These are phyloP conservation scores for Phengaris arion DNA, from an alignment of 2,888 invertebrate genomes.

Conservation along the genomic window DNA sequence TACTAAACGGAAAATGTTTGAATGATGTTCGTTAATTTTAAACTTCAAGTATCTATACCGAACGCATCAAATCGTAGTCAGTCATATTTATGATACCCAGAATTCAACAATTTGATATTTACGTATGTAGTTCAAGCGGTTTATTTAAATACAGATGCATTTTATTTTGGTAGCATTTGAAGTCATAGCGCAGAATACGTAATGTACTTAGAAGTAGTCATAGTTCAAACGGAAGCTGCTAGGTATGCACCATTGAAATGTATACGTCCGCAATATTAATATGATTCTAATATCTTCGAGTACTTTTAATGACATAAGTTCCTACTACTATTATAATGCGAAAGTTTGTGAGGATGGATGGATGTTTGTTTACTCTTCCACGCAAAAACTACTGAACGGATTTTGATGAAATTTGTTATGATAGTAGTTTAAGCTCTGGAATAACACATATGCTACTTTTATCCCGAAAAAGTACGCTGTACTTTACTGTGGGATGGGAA, in stretches of 20 bases:
- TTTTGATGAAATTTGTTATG: no score
- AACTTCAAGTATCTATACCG: neutral
- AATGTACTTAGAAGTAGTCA: no score
- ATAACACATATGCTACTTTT: no score
- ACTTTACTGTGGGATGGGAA: no score
- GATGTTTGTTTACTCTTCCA: no score
- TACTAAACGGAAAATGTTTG: neutral
- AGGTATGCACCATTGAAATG: no score
- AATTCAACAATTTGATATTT: neutral
- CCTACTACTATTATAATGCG: no score
- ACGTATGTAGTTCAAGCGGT: constrained; percentile 17
- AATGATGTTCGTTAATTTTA: neutral
- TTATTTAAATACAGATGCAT: neutral
- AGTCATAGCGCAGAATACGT: neutral
- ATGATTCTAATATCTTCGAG: neutral
- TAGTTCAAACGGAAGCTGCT: neutral
- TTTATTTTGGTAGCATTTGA: neutral
- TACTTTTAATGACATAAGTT: neutral
- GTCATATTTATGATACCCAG: neutral
- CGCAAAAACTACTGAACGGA: no score
- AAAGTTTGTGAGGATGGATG: no score
- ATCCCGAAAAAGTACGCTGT: no score
- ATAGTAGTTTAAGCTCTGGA: no score
- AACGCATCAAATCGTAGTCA: neutral
- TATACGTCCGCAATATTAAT: neutral